Evolutionary conservation across 2,797 vertebrate genomes (phyloP).

Genomic region (Parauchenoglanis ngamensis): DNA sequence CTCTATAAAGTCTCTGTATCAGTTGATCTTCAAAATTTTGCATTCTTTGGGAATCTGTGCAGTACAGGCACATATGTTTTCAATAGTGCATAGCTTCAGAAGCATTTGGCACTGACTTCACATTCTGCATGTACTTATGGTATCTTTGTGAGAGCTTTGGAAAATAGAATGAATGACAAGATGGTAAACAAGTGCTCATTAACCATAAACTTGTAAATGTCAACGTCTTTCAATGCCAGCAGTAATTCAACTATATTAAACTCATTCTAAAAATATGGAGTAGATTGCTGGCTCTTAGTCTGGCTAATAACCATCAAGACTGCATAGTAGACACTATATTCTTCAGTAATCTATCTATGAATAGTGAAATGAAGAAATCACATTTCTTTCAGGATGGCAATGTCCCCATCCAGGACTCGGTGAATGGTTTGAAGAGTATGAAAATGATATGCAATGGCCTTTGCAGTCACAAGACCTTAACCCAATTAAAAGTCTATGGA

Average conservation of each 20-base stretch:
- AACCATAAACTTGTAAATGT: neutral
- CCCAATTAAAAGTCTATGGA: neutral
- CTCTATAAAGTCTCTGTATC: neutral
- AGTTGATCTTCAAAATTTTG: slow-evolving; percentile 13
- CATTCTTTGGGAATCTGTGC: slow-evolving; percentile 32
- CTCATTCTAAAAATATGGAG: neutral
- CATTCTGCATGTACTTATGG: slow-evolving; percentile 7
- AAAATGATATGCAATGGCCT: neutral
- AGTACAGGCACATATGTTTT: slow-evolving; percentile 23
- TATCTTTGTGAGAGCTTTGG: neutral
- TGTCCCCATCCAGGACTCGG: too few relatives aligned
- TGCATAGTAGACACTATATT: neutral
- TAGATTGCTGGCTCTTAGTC: neutral
- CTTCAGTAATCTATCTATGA: neutral
- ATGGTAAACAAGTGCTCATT: slow-evolving; percentile 11
- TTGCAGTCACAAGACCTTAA: neutral
- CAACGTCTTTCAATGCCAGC: neutral
- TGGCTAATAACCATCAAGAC: neutral
- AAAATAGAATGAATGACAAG: neutral
- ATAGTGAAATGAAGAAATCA: neutral
- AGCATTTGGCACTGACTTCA: slow-evolving; percentile 27
- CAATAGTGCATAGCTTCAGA: slow-evolving; percentile 35
- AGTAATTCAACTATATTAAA: neutral
- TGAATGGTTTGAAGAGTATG: neutral
- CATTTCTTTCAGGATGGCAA: neutral